Base-by-base conservation (phyloP, 1,140 invertebrate species). In the Macrocentrus cingulum region DNA sequence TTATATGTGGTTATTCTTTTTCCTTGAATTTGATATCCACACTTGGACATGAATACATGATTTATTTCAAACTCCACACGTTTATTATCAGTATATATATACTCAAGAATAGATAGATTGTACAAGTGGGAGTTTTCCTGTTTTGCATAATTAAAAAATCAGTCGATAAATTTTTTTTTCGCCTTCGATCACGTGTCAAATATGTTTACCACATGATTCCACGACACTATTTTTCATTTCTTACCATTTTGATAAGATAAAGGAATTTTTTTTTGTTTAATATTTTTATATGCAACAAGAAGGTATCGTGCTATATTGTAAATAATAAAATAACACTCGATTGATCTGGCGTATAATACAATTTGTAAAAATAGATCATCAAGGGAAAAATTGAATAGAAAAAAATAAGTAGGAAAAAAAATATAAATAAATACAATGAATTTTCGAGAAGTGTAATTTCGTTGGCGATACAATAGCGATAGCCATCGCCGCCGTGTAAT, bases 401-500 rank as follows among this genome's bases (percentile, higher is more conserved):
- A 57, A 23, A 29, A 34, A 11, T 25, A 11, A 19, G 3, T 8
- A 39, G 15, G 15, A 39, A 39, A 39, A 5, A n/a, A n/a, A n/a
- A 15, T 39, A n/a, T 39, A 39, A 16, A 8, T 20, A 42, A 22
- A 44, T 54, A 54, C 39, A 54, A 54, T 44, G 52, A 45, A 54
- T 54, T 54, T 54, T 54, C 55, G 60, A 63, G 64, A 53, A 64
- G 54, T 64, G 60, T 71, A 66, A 71, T 72, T 72, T 68, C 62
- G 66, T 39, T 61, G 54, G 61, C 63, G 61, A 51, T 61, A 49
- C 46, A 50, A 58, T 66, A 53, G 59, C 56, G 60, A 66, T 61
- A 64, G 66, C 70, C 65, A 68, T 71, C 62, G 62, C 62, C 63
- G 55, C 57, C 60, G 42, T 54, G 52, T 54, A 54, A 54, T 54